phyloP scores from a whole-genome alignment of 2,888 invertebrate species.

The Conistra vaccinii region DNA sequence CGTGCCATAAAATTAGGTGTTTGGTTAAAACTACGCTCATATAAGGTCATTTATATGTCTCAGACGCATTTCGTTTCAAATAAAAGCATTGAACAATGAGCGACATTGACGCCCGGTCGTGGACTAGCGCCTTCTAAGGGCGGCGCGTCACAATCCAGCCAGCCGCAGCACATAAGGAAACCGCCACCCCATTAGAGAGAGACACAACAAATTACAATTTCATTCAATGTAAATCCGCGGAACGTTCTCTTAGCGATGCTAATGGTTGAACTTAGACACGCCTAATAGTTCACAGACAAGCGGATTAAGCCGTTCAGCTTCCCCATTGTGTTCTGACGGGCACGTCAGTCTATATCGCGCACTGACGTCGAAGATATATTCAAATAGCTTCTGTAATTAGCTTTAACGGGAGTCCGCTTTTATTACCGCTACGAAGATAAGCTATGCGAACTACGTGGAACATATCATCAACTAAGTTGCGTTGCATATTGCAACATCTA shows the following conservation, averaged over 20 bases:
- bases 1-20: conserved; percentile 47
- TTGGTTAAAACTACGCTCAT: conserved; percentile 42
- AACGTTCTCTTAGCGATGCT: conserved; percentile 78
- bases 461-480: conserved; percentile 60
- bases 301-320: conserved; percentile 81
- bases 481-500: conserved; percentile 54
- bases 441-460: conserved; percentile 47
- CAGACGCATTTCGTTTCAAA: conserved; percentile 73
- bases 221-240: conserved; percentile 88
- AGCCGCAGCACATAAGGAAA: conserved; percentile 77
- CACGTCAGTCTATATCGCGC: conserved; percentile 77
- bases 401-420: conserved; percentile 67
- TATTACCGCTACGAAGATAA: conserved; percentile 66
- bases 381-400: conserved; percentile 75
- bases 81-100: conserved; percentile 80
- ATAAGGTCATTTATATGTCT: conserved; percentile 66
- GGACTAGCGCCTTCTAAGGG: conserved; percentile 78
- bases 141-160: conserved; percentile 72
- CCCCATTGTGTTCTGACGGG: conserved; percentile 78
- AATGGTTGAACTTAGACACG: conserved; percentile 85
- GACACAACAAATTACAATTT: conserved; percentile 87
- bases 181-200: conserved; percentile 73
- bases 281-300: conserved; percentile 82
- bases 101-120: conserved; percentile 78
- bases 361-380: conserved; percentile 70